Percentiles rank a stretch among this genome's conserved stretches.
Evolutionary conservation across 2,113 vertebrate species (phyloP).

Genomic region (Helogale parvula): DNA sequence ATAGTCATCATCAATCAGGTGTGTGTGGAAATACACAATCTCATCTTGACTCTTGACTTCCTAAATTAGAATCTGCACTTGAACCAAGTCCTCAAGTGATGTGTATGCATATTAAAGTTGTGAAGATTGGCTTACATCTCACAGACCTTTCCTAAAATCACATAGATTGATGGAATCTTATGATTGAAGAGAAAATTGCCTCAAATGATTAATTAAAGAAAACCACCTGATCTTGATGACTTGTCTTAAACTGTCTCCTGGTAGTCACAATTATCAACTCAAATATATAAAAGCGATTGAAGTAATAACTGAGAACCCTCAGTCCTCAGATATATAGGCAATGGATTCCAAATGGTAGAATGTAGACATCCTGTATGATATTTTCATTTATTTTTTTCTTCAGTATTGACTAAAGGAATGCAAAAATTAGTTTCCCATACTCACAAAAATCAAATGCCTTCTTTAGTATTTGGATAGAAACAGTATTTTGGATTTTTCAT

Average conservation of each 20-base stretch:
- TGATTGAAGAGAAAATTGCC: neutral
- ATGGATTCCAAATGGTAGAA: neutral
- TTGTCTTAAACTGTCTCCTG: neutral
- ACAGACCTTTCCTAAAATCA: neutral
- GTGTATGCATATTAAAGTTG: neutral
- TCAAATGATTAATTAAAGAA: neutral
- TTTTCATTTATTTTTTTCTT: neutral
- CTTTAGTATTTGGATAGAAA: neutral
- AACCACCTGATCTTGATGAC: neutral
- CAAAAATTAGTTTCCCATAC: neutral
- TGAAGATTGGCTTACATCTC: neutral
- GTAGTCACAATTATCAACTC: neutral
- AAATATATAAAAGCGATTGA: neutral
- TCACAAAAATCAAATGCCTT: neutral
- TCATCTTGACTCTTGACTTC: neutral
- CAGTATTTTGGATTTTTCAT: neutral
- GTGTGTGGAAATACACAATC: neutral
- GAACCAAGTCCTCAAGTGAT: neutral
- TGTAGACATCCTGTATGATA: neutral
- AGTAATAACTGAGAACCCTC: neutral
- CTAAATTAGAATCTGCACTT: neutral
- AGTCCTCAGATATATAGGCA: neutral
- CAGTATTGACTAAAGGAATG: neutral
- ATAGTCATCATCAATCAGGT: neutral
- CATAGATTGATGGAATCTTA: neutral